Percentiles rank a stretch among this genome's conserved stretches.
phyloP scores from a whole-genome alignment of 1,140 invertebrate species.

The Diorhabda carinulata region DNA sequence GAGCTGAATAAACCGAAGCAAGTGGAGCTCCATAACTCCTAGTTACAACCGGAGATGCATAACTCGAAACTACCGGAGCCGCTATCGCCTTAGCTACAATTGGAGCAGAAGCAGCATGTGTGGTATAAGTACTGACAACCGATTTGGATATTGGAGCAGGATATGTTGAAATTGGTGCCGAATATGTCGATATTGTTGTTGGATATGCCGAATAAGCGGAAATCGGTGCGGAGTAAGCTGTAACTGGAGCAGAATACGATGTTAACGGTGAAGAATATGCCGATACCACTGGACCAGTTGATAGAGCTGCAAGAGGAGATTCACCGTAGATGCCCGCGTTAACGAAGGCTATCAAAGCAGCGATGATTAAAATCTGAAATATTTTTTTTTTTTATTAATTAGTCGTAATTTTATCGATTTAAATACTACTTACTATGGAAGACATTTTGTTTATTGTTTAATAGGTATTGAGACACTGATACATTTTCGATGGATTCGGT shows the following conservation, averaged over 20 bases:
- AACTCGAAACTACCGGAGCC: constrained; percentile 1
- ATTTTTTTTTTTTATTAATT: no score
- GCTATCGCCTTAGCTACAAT: background rate
- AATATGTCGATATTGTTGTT: constrained; percentile 4
- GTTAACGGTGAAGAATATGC: constrained; percentile 26
- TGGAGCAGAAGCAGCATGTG: background rate
- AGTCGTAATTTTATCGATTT: no score
- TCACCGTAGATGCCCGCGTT: constrained; percentile 36
- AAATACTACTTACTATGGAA: background rate
- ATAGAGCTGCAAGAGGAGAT: constrained; percentile 48
- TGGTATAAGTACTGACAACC: background rate
- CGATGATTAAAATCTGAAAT: constrained; percentile 35
- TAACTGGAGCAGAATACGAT: background rate
- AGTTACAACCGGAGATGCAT: constrained; percentile 12
- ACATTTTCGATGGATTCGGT: background rate
- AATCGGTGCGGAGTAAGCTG: background rate
- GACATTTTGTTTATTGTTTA: background rate
- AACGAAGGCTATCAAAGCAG: constrained; percentile 37
- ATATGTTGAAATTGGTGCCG: constrained; percentile 1
- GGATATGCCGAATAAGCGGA: background rate
- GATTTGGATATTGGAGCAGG: constrained; percentile 1
- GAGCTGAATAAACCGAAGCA: constrained; percentile 26
- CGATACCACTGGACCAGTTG: constrained; percentile 48
- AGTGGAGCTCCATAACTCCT: background rate
- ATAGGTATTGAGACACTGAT: constrained; percentile 5